phyloP scores from a whole-genome alignment of 2,888 invertebrate species.

The Drosophila vallismaia region DNA sequence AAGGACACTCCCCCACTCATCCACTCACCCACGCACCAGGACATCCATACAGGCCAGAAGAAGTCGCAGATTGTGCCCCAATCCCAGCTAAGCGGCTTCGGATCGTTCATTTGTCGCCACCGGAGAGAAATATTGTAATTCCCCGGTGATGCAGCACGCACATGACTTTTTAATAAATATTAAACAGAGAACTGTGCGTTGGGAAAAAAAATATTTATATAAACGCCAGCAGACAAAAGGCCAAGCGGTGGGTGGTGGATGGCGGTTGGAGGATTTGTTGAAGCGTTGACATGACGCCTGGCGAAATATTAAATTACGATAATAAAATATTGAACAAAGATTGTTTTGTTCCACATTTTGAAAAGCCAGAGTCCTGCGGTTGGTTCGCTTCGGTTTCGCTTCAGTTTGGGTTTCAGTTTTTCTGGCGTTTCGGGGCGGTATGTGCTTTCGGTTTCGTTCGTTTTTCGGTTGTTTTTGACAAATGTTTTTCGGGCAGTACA shows the following conservation, averaged over 20 bases:
- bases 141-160: slow-evolving; percentile 66
- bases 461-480: slow-evolving; percentile 58
- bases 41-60: not conserved
- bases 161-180: slow-evolving; percentile 76
- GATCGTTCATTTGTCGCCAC: slow-evolving; percentile 44
- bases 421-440: not conserved
- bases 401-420: slow-evolving; percentile 16
- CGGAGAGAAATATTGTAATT: slow-evolving; percentile 51
- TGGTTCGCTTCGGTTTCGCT: slow-evolving; percentile 25
- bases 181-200: slow-evolving; percentile 59
- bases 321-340: slow-evolving; percentile 75
- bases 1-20: slow-evolving; percentile 6
- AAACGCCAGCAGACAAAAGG: slow-evolving; percentile 27
- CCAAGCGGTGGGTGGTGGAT: not conserved
- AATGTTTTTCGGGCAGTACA: slow-evolving; percentile 57
- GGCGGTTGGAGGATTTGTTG: not conserved
- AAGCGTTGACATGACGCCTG: slow-evolving; percentile 26
- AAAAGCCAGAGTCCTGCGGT: slow-evolving; percentile 40
- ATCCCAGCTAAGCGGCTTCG: slow-evolving; percentile 49
- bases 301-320: slow-evolving; percentile 70
- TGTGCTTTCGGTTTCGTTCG: slow-evolving; percentile 19
- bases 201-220: slow-evolving; percentile 35
- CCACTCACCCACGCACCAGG: not conserved
- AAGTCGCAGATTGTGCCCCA: slow-evolving; percentile 36
- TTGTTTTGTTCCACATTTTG: slow-evolving; percentile 55